Evolutionary conservation across 1,140 invertebrate species (phyloP).

Genomic region (Caerostris extrusa): DNA sequence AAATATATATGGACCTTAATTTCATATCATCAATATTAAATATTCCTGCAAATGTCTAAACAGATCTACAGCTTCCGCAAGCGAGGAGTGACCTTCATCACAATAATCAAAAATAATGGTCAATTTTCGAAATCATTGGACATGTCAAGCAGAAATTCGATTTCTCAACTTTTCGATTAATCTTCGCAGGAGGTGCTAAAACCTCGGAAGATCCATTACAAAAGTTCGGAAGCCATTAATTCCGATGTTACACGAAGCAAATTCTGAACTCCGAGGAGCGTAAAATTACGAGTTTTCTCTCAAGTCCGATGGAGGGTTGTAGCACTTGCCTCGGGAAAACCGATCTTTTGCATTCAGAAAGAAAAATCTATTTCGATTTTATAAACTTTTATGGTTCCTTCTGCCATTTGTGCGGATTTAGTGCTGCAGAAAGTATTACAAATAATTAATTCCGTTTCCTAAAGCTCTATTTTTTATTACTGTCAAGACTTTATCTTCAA

Average conservation of each 20-base stretch:
- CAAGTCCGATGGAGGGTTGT: not conserved
- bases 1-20: too few species aligned
- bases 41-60: too few species aligned
- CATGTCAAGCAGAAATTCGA: not conserved
- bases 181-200: not conserved
- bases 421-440: too few species aligned
- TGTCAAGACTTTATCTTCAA: too few species aligned
- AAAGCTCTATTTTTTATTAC: too few species aligned
- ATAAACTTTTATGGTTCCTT: too few species aligned
- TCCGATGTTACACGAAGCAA: conserved; percentile 5
- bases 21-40: too few species aligned
- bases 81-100: not conserved
- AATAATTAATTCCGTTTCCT: too few species aligned
- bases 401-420: too few species aligned
- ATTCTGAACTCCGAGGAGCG: not conserved
- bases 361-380: not conserved
- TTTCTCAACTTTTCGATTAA: not conserved
- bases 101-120: conserved; percentile 1
- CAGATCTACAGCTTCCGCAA: too few species aligned
- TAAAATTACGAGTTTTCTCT: not conserved
- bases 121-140: not conserved
- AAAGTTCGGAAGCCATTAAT: conserved; percentile 9
- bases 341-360: not conserved
- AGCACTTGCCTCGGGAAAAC: not conserved
- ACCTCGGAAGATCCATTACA: conserved; percentile 7